phyloP scores from a whole-genome alignment of 2,888 invertebrate genomes.

The Cacoxenus indagator region DNA sequence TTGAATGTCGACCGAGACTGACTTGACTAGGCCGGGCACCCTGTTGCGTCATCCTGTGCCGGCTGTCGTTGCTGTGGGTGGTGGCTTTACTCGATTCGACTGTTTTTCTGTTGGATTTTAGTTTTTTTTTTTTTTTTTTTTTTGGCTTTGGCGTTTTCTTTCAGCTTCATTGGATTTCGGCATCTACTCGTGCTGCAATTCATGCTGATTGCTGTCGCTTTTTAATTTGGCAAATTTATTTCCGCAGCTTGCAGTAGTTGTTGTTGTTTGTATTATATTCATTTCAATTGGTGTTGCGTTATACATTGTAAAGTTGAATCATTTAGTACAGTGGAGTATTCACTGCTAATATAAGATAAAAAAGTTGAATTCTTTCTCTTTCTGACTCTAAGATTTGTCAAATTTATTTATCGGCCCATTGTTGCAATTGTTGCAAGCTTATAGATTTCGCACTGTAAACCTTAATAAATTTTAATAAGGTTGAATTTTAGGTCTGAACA shows the following conservation, averaged over 20 bases:
- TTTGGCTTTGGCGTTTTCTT: neutral
- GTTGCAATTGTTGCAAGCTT: no score
- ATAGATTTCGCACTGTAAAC: no score
- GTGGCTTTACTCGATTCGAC: conserved; percentile 32
- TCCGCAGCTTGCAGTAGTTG: conserved; percentile 54
- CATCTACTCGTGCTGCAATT: conserved; percentile 21
- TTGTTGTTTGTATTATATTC: conserved; percentile 24
- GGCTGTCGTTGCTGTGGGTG: conserved; percentile 51
- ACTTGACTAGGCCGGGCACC: conserved; percentile 42
- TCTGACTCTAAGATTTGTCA: no score
- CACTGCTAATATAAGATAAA: no score
- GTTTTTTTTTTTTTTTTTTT: neutral
- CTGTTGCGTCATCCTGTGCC: conserved; percentile 65
- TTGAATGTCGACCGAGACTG: neutral
- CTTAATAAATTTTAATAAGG: no score
- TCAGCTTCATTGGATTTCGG: conserved; percentile 16
- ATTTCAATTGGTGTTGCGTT: neutral
- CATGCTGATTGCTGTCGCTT: conserved; percentile 46
- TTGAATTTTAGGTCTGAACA: no score
- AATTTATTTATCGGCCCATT: no score
- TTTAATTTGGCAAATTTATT: conserved; percentile 67
- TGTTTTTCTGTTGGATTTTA: neutral
- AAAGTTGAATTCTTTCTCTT: no score
- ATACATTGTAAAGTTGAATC: conserved; percentile 37
- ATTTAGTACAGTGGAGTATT: conserved; percentile 25